A percentile compares a stretch with the other conserved stretches of the same genome.
Evolutionary conservation across 2,797 vertebrate species (phyloP).

Genomic region (Denticeps clupeoides): DNA sequence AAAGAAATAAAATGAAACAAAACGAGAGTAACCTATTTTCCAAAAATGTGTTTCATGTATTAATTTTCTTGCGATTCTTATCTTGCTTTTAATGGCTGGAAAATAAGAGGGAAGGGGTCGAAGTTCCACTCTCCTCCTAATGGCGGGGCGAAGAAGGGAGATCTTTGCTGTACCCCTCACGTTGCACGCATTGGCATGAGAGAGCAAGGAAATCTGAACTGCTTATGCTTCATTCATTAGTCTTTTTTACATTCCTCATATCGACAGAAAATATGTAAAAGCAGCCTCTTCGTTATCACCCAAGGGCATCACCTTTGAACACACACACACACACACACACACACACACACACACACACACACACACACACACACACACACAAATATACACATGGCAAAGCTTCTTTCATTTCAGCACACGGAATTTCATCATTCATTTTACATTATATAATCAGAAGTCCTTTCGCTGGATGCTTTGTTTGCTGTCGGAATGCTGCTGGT

Average conservation of each 20-base stretch:
- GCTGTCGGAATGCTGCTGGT: conserved; percentile 37
- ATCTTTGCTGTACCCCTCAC: too few species aligned
- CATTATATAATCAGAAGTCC: conserved; percentile 52
- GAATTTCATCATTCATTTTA: conserved; percentile 71
- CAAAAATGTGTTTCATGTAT: conserved; percentile 62
- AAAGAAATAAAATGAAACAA: too few species aligned
- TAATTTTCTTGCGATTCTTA: conserved; percentile 55
- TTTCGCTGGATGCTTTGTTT: conserved; percentile 37
- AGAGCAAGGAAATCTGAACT: conserved; percentile 55
- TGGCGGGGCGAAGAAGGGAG: conserved; percentile 43
- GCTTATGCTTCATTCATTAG: conserved; percentile 54
- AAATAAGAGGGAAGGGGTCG: conserved; percentile 52
- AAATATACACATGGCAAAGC: conserved; percentile 20
- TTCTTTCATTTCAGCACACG: conserved; percentile 64
- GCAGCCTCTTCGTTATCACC: conserved; percentile 55
- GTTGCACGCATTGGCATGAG: conserved; percentile 34
- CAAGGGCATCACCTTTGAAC: conserved; percentile 65
- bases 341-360: conserved; percentile 15
- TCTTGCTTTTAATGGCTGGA: conserved; percentile 48
- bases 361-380: conserved; percentile 13
- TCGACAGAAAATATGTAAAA: conserved; percentile 54
- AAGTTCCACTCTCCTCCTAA: conserved; percentile 40
- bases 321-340: conserved; percentile 30
- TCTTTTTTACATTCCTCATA: conserved; percentile 49
- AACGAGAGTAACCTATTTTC: conserved; percentile 35